Evolutionary conservation across 2,797 vertebrate genomes (phyloP).

Genomic region (Muscicapa striata): DNA sequence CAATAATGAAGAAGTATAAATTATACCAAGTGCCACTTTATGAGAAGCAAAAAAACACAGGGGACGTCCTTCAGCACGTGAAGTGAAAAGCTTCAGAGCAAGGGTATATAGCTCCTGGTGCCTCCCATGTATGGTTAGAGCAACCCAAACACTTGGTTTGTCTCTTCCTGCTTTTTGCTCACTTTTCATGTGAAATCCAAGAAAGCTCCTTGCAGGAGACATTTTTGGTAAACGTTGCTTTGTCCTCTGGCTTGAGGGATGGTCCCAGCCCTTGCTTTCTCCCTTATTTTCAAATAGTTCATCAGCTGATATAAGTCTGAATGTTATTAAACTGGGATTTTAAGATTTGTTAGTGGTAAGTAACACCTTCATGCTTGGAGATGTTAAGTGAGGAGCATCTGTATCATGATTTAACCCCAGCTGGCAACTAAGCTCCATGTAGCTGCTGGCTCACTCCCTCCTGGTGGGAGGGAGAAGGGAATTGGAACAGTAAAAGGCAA

Average conservation of each 20-base stretch:
- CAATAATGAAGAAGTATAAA: neutral
- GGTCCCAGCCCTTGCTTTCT: neutral
- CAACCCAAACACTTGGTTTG: neutral
- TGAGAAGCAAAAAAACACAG: neutral
- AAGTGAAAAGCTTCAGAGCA: neutral
- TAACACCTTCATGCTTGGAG: neutral
- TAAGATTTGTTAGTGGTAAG: neutral
- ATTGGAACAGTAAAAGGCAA: neutral
- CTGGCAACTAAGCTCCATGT: neutral
- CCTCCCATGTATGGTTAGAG: neutral
- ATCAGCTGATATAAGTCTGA: neutral
- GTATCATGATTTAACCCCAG: neutral
- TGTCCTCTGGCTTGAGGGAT: neutral
- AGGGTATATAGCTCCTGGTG: neutral
- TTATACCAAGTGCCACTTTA: fast-evolving
- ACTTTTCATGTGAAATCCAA: neutral
- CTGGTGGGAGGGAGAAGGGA: neutral
- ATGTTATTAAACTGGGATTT: neutral
- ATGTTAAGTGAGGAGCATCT: neutral
- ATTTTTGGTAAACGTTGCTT: neutral
- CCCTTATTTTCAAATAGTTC: neutral
- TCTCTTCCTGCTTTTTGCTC: neutral
- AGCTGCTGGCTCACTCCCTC: neutral
- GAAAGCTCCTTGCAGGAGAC: neutral
- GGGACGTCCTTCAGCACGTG: neutral